Conservation (phyloP, 2,797 vertebrate species). For the Sebastes miniatus region DNA sequence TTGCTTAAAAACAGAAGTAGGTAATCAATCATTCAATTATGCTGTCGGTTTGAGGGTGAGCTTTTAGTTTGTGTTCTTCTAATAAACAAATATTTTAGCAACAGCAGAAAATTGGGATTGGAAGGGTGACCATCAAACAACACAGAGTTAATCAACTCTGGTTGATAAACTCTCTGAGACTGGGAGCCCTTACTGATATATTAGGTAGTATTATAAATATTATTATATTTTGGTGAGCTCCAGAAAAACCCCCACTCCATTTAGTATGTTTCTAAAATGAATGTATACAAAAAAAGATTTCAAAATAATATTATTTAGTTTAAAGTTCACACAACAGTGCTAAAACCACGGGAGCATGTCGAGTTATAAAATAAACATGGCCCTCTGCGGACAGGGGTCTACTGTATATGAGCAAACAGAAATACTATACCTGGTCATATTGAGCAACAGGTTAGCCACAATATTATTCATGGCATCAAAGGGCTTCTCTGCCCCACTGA, state of each 20-base stretch:
- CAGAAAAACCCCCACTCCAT: not conserved
- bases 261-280: not conserved
- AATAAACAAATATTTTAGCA: not conserved
- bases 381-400: not conserved
- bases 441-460: slow-evolving; percentile 93
- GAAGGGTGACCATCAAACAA: not conserved
- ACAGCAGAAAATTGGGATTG: not conserved
- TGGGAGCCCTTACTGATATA: not conserved
- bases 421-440: slow-evolving; percentile 89
- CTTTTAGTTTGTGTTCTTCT: not conserved
- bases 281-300: not conserved
- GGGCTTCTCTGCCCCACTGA: slow-evolving; percentile 84
- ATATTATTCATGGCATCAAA: slow-evolving; percentile 99
- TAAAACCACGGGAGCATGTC: not conserved
- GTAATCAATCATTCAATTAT: not conserved
- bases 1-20: not conserved
- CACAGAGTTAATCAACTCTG: not conserved
- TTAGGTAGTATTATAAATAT: not conserved
- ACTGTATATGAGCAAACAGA: not conserved
- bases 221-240: not conserved
- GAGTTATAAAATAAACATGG: not conserved
- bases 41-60: not conserved
- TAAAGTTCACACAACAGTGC: not conserved
- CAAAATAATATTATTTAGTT: not conserved
- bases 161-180: not conserved